Base-by-base conservation (phyloP, 30 jellyfish, hydroid and myxozoan genomes). In the Catostylus mosaicus region DNA sequence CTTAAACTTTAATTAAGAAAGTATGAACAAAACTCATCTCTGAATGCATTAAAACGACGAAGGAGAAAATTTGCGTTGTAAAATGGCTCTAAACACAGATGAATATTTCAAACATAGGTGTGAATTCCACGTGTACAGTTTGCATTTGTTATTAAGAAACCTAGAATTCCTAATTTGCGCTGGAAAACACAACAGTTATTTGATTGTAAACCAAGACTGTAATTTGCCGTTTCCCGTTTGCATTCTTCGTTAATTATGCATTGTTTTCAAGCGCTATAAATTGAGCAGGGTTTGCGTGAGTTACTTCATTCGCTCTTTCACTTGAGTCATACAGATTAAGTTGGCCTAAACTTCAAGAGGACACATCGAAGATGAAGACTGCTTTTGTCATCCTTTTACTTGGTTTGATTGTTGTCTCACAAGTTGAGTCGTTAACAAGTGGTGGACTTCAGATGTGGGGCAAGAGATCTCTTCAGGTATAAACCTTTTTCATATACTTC, bases 351-450 rank as follows among this genome's bases (percentile, higher is more conserved):
- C 16, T 6, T 8, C 56, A 43, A 43, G 56, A 43, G 9, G 67
- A 52, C 26, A 22, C 22, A 59, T n/a, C 38, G 11, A 59, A n/a
- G 11, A 59, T 59, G 71, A 59, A 59, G 71, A 59, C 71, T 5
- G 71, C 71, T 18, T 22, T 59, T 23, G 38, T 24, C 18, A 27
- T 59, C 24, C 71, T 59, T 59, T 59, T 59, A 27, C 71, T 59
- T 18, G 71, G 71, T 59, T 59, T 59, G 71, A 59, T 59, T 59
- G 71, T 59, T 27, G 38, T 24, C 38, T 59, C 71, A 27, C 71
- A 59, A 59, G 71, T 59, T 6, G 71, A 59, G 38, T 59, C 71
- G 16, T 59, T 59, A 27, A 59, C 71, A 23, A 59, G 71, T 59
- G 71, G 71, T 12, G 71, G 71, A 19, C 12, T 16, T 7, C 37